Evolutionary conservation across 1,140 invertebrate genomes (phyloP).

Genomic region (Brachionus calyciflorus): DNA sequence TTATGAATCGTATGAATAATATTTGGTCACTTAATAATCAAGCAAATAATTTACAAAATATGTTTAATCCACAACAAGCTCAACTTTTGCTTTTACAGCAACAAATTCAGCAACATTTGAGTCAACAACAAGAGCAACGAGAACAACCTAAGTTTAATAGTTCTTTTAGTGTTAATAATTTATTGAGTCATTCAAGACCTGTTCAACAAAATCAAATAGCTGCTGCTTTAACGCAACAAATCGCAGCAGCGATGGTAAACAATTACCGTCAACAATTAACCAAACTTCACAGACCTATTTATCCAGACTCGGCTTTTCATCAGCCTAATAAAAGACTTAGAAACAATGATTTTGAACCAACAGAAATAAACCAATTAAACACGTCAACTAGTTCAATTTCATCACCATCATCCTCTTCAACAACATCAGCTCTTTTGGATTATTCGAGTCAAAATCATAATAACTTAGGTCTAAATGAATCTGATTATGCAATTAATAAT

Average conservation of each 20-base stretch:
- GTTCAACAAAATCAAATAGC: not conserved
- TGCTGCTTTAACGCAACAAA: not conserved
- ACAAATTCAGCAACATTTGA: constrained; percentile 5
- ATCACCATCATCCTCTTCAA: not conserved
- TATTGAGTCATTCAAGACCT: not conserved
- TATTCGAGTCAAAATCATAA: not conserved
- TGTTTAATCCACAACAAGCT: constrained; percentile 17
- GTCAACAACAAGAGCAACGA: not conserved
- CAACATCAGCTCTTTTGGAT: not conserved
- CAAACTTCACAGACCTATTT: not conserved
- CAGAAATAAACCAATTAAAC: not conserved
- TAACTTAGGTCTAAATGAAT: not conserved
- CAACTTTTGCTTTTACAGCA: constrained; percentile 1
- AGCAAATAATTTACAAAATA: not conserved
- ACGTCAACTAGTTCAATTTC: not conserved
- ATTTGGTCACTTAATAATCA: constrained; percentile 20
- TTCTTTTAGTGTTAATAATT: constrained; percentile 6
- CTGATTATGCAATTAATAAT: not conserved
- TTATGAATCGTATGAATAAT: constrained; percentile 24
- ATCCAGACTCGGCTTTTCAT: not conserved
- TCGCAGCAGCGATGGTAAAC: not conserved
- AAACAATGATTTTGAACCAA: not conserved
- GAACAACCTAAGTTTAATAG: constrained; percentile 13
- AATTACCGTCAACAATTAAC: not conserved
- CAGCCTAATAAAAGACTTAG: not conserved